These are phyloP conservation scores for Cottoperca gobio DNA, from an alignment of 2,797 vertebrate genomes.

Conservation along the genomic window DNA sequence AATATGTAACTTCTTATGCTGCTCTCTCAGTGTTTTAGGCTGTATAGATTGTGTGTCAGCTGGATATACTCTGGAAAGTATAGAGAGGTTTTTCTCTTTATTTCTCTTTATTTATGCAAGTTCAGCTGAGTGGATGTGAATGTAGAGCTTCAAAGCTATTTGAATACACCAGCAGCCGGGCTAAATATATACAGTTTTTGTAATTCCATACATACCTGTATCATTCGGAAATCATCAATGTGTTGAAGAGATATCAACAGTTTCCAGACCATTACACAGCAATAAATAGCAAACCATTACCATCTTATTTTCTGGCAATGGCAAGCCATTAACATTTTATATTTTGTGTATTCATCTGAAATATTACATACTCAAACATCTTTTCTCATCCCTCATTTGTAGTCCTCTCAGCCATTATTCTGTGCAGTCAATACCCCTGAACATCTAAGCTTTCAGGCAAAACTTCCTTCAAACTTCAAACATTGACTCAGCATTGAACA, in stretches of 20 bases:
- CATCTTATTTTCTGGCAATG: conserved; percentile 18
- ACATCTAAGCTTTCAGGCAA: conserved; percentile 59
- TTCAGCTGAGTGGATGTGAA: not conserved
- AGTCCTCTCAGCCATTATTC: conserved; percentile 49
- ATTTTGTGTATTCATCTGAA: conserved; percentile 51
- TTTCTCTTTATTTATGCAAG: not conserved
- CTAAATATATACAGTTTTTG: not conserved
- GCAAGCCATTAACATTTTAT: conserved; percentile 29
- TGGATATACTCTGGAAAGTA: not conserved
- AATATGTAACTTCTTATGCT: not conserved
- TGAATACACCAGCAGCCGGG: not conserved
- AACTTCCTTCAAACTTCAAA: conserved; percentile 66
- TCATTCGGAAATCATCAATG: conserved; percentile 14
- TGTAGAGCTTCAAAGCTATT: not conserved
- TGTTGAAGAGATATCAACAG: conserved; percentile 11
- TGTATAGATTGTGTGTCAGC: conserved; percentile 16
- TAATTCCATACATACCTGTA: conserved; percentile 9
- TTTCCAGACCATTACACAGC: conserved; percentile 49
- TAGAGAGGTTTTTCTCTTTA: not conserved
- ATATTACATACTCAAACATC: conserved; percentile 33
- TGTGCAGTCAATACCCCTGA: conserved; percentile 43
- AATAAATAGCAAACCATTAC: conserved; percentile 44
- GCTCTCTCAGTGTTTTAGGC: conserved; percentile 10
- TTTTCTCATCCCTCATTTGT: conserved; percentile 52
- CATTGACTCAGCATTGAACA: conserved; percentile 64